Percentiles rank a stretch among this genome's conserved stretches.
Conservation (phyloP, 2,888 invertebrate species). For the Salticus scenicus region DNA sequence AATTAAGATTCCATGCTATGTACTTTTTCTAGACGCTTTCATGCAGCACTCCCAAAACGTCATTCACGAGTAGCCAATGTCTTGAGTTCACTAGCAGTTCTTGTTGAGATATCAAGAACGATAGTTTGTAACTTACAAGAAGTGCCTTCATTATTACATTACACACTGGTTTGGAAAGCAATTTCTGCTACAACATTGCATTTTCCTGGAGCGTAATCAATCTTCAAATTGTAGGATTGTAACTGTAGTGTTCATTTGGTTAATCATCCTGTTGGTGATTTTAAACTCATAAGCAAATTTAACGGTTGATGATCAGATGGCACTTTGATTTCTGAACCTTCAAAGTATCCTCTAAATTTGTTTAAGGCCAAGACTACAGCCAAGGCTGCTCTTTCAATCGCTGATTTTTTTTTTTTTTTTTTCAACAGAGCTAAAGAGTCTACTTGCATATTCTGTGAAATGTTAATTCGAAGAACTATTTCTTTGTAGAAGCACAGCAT, state of each 20-base stretch:
- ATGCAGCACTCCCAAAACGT: too few species aligned
- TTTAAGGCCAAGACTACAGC: constrained; percentile 29
- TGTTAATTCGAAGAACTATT: constrained; percentile 1
- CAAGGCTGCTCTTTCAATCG: constrained; percentile 56
- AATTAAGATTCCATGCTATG: too few species aligned
- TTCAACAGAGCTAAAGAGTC: constrained; percentile 26
- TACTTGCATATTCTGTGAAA: constrained; percentile 50
- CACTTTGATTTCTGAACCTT: constrained; percentile 3
- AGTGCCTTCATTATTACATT: neutral
- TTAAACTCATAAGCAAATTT: constrained; percentile 16
- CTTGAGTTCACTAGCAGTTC: too few species aligned
- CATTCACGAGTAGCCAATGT: too few species aligned
- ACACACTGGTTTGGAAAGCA: neutral
- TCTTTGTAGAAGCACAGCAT: constrained; percentile 28
- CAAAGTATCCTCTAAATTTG: constrained; percentile 26
- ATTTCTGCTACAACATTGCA: constrained; percentile 10
- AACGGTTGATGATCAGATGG: constrained; percentile 40
- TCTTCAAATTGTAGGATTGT: constrained; percentile 19
- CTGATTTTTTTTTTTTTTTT: constrained; percentile 59
- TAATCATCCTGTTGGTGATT: neutral
- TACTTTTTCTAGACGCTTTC: too few species aligned
- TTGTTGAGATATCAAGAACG: too few species aligned
- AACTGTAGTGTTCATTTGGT: constrained; percentile 10
- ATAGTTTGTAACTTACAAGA: too few species aligned
- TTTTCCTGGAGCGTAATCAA: too few species aligned